These are phyloP conservation scores for Orthonevra nobilis DNA, from an alignment of 2,888 invertebrate species.

Conservation along the genomic window DNA sequence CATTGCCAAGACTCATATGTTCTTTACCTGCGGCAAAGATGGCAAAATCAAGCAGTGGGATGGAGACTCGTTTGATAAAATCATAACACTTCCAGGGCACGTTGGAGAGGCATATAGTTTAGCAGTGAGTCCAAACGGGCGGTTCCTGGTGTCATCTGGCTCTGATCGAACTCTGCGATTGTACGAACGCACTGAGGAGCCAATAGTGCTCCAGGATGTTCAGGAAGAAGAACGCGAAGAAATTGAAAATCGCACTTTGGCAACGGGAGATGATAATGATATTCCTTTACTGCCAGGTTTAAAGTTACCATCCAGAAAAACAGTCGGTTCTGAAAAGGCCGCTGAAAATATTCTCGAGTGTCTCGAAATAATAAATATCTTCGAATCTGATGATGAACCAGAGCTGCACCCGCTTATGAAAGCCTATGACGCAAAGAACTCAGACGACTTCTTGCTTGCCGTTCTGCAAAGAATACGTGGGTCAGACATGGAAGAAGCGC, in stretches of 20 bases:
- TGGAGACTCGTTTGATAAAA: constrained; percentile 93
- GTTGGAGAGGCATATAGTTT: constrained; percentile 89
- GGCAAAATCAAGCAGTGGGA: constrained; percentile 98
- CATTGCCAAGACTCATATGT: constrained; percentile 93
- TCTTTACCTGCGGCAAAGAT: constrained; percentile 96
- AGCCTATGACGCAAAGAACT: constrained; percentile 87
- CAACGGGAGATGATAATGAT: constrained; percentile 86
- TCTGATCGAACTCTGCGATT: constrained; percentile 93
- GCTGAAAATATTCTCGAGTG: constrained; percentile 96
- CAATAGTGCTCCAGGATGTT: constrained; percentile 94
- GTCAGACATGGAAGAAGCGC: constrained; percentile 94
- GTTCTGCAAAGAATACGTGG: constrained; percentile 89
- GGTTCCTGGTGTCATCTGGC: constrained; percentile 89
- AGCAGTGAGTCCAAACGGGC: constrained; percentile 90
- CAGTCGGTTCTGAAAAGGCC: constrained; percentile 80
- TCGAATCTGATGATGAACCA: constrained; percentile 80
- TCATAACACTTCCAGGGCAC: constrained; percentile 93
- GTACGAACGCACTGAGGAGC: constrained; percentile 92
- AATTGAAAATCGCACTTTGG: constrained; percentile 84
- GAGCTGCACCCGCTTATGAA: constrained; percentile 89
- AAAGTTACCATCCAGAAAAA: constrained; percentile 91
- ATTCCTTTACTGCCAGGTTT: constrained; percentile 88
- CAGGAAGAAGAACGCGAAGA: constrained; percentile 92
- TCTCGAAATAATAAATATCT: constrained; percentile 87
- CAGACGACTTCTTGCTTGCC: constrained; percentile 90